Base-by-base conservation (phyloP, 2,888 invertebrate genomes). In the Dusona sp. region DNA sequence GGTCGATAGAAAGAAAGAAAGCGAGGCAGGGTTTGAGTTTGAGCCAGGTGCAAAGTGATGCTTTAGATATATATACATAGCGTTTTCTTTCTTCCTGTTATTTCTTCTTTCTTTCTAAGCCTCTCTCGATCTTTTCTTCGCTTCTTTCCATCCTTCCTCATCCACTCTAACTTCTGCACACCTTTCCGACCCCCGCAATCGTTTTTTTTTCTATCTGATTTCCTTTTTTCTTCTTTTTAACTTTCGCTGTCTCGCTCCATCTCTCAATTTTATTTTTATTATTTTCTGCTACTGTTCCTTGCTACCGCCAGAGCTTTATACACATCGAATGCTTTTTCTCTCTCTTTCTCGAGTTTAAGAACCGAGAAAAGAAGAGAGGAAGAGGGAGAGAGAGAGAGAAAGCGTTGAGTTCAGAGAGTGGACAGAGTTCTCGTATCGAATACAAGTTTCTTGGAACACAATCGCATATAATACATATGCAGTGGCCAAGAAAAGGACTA, bases 391-490 rank as follows among this genome's bases (percentile, higher is more conserved):
- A 84, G 80, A 85, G 79, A 54, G n/a, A 77, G 79, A 85, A 75
- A 75, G 87, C 79, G 79, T 68, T 51, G 67, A 84, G 79, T 85
- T 88, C 86, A 79, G 86, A 87, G 89, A 88, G 84, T 87, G 82
- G 87, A 87, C 87, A 88, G 87, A 87, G 87, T 88, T 88, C 89
- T 88, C 86, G 87, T 89, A 89, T 89, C 89, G 89, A 88, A 89
- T 89, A 89, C 88, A 87, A 89, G 93, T 92, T 94, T 93, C 93
- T 93, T 89, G 92, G 93, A 94, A 94, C 92, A 93, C 93, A 94
- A 94, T 94, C 93, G 94, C 93, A 92, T 92, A 93, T 93, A 93
- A 93, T 93, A 93, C 93, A 93, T 93, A 93, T 93, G 93, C 93
- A 93, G 92, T 91, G 93, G 93, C 90, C 89, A 87, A 88, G 88